A percentile compares a stretch with the other conserved stretches of the same genome.
Evolutionary conservation across 1,140 invertebrate species (phyloP).

Genomic region (Hylyphantes graminicola): DNA sequence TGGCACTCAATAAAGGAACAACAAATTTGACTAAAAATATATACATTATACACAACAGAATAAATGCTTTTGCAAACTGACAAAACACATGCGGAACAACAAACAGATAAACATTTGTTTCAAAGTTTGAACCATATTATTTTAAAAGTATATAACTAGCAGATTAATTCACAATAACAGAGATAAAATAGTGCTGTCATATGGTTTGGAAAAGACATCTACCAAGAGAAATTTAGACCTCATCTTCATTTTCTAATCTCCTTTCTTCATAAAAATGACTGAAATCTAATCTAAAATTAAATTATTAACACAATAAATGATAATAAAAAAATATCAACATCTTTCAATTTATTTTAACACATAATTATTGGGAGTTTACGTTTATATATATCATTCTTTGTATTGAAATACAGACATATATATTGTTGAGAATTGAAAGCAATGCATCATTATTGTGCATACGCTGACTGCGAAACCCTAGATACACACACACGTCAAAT

Average conservation of each 20-base stretch:
- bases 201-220: background rate
- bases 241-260: constrained; percentile 13
- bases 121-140: background rate
- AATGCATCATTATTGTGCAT: too few relatives aligned
- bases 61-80: background rate
- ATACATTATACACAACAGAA: background rate
- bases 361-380: too few relatives aligned
- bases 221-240: background rate
- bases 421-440: too few relatives aligned
- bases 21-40: background rate
- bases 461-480: too few relatives aligned
- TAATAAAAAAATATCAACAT: background rate
- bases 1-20: too few relatives aligned
- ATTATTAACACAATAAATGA: background rate
- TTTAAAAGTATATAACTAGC: background rate
- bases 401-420: too few relatives aligned
- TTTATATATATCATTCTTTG: too few relatives aligned
- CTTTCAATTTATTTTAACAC: background rate
- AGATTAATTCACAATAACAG: background rate
- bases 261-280: constrained; percentile 40
- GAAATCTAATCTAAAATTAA: constrained; percentile 35
- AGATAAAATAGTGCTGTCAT: background rate
- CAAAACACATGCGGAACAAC: background rate
- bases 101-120: background rate
- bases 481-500: too few relatives aligned